Evolutionary conservation across 2,113 vertebrate species (phyloP).

Genomic region (Prinia subflava): DNA sequence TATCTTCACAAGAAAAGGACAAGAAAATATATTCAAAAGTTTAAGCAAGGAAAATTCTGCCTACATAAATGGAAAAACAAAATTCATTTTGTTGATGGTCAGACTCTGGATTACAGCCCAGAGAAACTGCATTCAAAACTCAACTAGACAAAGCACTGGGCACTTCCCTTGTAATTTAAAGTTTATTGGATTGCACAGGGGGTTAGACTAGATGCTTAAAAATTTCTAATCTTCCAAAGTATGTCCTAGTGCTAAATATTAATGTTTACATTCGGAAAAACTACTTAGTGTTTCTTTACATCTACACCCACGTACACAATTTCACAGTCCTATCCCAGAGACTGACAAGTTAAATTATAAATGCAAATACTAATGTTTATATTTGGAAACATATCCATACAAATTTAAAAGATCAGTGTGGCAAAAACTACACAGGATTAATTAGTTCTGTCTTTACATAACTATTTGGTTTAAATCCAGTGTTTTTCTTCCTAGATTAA

Average conservation of each 20-base stretch:
- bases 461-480: not conserved
- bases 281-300: not conserved
- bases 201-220: not conserved
- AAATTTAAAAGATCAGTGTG: not conserved
- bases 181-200: not conserved
- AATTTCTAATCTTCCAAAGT: not conserved
- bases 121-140: not conserved
- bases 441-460: not conserved
- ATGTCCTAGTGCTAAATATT: not conserved
- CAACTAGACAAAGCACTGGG: not conserved
- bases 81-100: not conserved
- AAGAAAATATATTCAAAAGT: not conserved
- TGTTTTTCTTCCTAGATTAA: not conserved
- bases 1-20: not conserved
- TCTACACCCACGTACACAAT: not conserved
- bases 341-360: not conserved
- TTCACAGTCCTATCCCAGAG: not conserved
- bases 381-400: not conserved
- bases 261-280: not conserved
- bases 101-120: not conserved
- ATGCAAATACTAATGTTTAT: not conserved
- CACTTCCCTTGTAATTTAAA: not conserved
- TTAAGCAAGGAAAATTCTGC: not conserved
- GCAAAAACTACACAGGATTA: not conserved
- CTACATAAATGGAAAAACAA: not conserved